Evolutionary conservation across 1,140 invertebrate species (phyloP), one percentile per base, ranked within the genome.

Genomic region (Drosophila tristis): DNA sequence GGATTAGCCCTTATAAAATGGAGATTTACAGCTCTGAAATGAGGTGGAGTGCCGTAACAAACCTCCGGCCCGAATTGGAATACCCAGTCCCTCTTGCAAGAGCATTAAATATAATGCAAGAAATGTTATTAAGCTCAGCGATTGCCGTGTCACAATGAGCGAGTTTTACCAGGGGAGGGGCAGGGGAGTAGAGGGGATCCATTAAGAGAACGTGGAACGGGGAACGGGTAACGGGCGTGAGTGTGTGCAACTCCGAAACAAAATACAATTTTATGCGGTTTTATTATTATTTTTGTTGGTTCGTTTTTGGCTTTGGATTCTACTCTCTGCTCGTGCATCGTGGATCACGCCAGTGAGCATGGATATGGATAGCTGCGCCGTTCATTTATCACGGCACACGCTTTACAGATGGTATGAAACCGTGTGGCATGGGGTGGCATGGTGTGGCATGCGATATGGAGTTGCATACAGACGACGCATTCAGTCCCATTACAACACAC

Each of bases 201-300:
- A 39, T 39, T 13, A 39, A 39, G 35, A 39, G 35, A 39, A 39
- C 11, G 35, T 9, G 35, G 11, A 65, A 20, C 26, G 31, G 11
- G 48, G 31, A 35, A 35, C 9, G 31, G 31, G 31, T 2, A 65
- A 20, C 26, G 31, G 11, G 48, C 39, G 48, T 23, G n/a, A 8
- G 57, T 16, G 65, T 62, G 80, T 54, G 78, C 81, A 78, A 78
- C 61, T 74, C 77, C 81, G 81, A 86, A 86, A 86, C 81, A 73
- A 81, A 87, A 77, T 63, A 63, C 73, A 78, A 81, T 86, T 78
- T 78, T 62, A 71, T 86, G 81, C 78, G 81, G 78, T 86, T 81
- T 80, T 78, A 58, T 70, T 68, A 70, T 50, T 50, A 70, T 53
- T 54, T 45, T 57, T 49, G 67, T 50, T 63, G 13, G 44, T 43